phyloP scores from a whole-genome alignment of 2,797 vertebrate genomes.

The Parauchenoglanis punctatus region DNA sequence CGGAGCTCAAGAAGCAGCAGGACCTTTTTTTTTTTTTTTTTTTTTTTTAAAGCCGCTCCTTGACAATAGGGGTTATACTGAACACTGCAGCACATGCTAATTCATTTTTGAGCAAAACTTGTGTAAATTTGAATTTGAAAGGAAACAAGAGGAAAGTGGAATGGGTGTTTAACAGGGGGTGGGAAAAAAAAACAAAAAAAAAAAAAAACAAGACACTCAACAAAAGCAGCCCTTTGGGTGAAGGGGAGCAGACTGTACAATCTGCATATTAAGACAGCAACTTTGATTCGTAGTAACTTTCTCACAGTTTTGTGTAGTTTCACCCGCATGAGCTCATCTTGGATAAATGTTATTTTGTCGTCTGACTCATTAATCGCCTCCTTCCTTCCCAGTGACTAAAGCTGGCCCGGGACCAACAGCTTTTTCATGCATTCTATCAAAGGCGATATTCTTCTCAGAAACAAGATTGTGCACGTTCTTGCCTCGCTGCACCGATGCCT shows the following conservation, averaged over 20 bases:
- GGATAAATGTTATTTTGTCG: conserved; percentile 44
- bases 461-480: conserved; percentile 37
- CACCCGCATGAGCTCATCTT: conserved; percentile 46
- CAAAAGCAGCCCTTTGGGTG: conserved; percentile 46
- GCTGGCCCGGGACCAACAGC: conserved; percentile 15
- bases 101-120: conserved; percentile 57
- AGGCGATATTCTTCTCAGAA: conserved; percentile 23
- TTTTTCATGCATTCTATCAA: conserved; percentile 29
- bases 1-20: conserved; percentile 58
- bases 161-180: conserved; percentile 46
- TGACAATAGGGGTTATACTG: conserved; percentile 50
- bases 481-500: background rate
- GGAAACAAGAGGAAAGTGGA: conserved; percentile 48
- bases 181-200: background rate
- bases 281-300: background rate
- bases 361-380: conserved; percentile 46
- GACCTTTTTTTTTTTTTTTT: conserved; percentile 1
- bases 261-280: conserved; percentile 41
- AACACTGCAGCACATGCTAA: conserved; percentile 52
- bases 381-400: conserved; percentile 37
- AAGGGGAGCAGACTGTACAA: conserved; percentile 47
- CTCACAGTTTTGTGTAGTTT: background rate
- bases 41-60: conserved; percentile 36
- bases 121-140: conserved; percentile 61
- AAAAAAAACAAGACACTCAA: background rate